Evolutionary conservation across 2,888 invertebrate genomes (phyloP), one percentile per base, ranked within the genome.

Genomic region (Lasioglossum morio): DNA sequence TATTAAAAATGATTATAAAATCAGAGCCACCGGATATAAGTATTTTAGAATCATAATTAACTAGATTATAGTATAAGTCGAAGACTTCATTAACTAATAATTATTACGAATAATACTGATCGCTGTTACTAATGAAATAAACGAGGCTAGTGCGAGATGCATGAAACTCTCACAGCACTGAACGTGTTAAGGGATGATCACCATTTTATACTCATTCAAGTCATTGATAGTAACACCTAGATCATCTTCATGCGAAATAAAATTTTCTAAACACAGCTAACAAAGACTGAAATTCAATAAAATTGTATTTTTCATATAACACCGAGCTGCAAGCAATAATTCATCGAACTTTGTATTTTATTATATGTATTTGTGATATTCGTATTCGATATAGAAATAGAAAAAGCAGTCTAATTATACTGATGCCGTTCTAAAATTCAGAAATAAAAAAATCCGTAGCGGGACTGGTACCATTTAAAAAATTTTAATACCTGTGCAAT

Each of bases 61-160:
- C 23, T 53, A 53, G 10, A 53, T 53, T 53, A 53, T 53, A 53
- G 23, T 10, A 3, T 53, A 53, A 53, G 23, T 23, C 19, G 10
- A 53, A n/a, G 53, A 53, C 53, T 53, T n/a, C 53, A n/a, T n/a
- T n/a, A 53, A 53, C 53, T 53, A 53, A 53, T 53, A 53, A 53
- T 53, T 53, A 53, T 53, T n/a, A n/a, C 53, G 23, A 53, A 23
- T 53, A 53, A 53, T 53, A n/a, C 53, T n/a, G 53, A 53, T 53
- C 23, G 53, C 10, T 53, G 53, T 53, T 53, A 53, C 23, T 53
- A 53, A 53, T n/a, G 10, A 23, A 53, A 53, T n/a, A n/a, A 53
- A 53, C 3, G 10, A 53, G 0, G 8, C 53, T 53, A 23, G 53
- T 53, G 53, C 53, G 53, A 53, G 23, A 3, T 10, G 53, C 53